Conservation (phyloP, 1,140 invertebrate genomes). For the Metaphire vulgaris region DNA sequence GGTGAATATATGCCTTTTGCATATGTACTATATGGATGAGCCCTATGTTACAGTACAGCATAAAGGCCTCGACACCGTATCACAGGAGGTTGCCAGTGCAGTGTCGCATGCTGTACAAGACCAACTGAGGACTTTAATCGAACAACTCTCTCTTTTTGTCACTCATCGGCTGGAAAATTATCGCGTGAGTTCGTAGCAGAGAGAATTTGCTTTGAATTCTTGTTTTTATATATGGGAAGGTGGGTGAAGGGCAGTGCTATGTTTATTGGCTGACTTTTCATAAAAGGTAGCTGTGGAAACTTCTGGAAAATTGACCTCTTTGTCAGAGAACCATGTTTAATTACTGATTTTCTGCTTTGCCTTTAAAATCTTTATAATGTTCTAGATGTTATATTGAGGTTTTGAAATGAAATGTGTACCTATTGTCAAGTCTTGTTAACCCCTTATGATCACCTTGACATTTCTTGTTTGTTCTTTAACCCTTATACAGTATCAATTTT, state of each 20-base stretch:
- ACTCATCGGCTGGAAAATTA: slow-evolving; percentile 82
- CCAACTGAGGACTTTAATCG: slow-evolving; percentile 79
- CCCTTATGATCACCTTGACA: too few relatives aligned
- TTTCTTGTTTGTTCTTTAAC: too few relatives aligned
- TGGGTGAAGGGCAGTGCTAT: background rate
- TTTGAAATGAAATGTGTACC: too few relatives aligned
- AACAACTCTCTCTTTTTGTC: slow-evolving; percentile 86
- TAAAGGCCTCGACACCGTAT: too few relatives aligned
- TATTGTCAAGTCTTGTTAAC: too few relatives aligned
- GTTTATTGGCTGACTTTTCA: slow-evolving; percentile 12
- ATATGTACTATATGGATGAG: too few relatives aligned
- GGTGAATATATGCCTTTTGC: too few relatives aligned
- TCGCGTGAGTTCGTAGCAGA: slow-evolving; percentile 61
- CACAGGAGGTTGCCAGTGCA: slow-evolving; percentile 77
- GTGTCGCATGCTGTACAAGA: slow-evolving; percentile 94
- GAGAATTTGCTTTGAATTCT: background rate
- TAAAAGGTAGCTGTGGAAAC: background rate
- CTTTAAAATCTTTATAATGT: slow-evolving; percentile 18
- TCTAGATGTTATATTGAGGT: too few relatives aligned
- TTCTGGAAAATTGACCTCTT: background rate
- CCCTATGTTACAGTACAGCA: too few relatives aligned
- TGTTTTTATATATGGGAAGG: background rate
- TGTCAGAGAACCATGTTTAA: background rate
- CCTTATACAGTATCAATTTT: too few relatives aligned
- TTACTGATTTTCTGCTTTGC: slow-evolving; percentile 28